Evolutionary conservation across 2,888 invertebrate genomes (phyloP).

Genomic region (Oxystoma pomonae): DNA sequence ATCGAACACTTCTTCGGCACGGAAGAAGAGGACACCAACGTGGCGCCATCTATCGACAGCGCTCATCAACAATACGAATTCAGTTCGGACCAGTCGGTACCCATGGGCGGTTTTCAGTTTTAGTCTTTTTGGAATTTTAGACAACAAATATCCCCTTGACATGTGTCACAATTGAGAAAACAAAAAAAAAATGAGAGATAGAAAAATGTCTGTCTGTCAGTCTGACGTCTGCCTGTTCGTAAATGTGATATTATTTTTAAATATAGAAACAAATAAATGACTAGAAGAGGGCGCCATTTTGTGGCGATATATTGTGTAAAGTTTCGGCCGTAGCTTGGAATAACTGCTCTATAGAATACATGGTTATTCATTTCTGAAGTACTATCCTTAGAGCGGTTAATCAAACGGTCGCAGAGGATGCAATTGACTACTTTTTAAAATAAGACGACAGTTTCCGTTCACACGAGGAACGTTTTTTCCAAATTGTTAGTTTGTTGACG

Average conservation of each 20-base stretch:
- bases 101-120: slow-evolving; percentile 79
- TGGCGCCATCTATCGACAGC: slow-evolving; percentile 74
- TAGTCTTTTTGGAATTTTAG: slow-evolving; percentile 43
- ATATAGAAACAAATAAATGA: neutral
- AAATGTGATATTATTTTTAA: neutral
- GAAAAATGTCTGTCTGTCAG: neutral
- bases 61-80: slow-evolving; percentile 71
- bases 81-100: slow-evolving; percentile 65
- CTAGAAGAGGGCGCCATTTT: too few species aligned
- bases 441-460: too few species aligned
- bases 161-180: neutral
- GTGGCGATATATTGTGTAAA: too few species aligned
- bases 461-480: too few species aligned
- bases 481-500: too few species aligned
- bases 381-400: too few species aligned
- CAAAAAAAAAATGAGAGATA: neutral
- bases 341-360: too few species aligned
- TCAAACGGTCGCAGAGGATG: too few species aligned
- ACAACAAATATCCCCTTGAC: neutral
- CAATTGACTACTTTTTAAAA: too few species aligned
- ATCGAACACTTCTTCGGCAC: slow-evolving; percentile 94
- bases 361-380: too few species aligned
- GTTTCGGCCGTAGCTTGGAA: too few species aligned
- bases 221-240: neutral
- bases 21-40: slow-evolving; percentile 77